phyloP scores from a whole-genome alignment of 2,888 invertebrate species.

The Drosophila anceps region DNA sequence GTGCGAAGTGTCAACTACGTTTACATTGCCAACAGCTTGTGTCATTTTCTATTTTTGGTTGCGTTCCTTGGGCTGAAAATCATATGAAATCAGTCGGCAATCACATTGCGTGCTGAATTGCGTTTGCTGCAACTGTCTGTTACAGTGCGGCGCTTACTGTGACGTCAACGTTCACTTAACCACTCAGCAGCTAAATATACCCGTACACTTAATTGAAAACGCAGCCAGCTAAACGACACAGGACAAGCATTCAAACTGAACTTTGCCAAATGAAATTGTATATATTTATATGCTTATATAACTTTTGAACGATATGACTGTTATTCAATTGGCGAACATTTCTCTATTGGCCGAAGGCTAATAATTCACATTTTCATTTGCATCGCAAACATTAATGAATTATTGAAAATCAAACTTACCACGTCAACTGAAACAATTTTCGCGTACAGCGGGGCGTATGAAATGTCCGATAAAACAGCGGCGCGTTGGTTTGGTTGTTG shows the following conservation, averaged over 20 bases:
- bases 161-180: slow-evolving; percentile 68
- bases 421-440: slow-evolving; percentile 32
- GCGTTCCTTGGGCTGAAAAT: not conserved
- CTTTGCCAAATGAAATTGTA: not conserved
- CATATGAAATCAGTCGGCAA: slow-evolving; percentile 1
- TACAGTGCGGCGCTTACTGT: slow-evolving; percentile 43
- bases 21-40: slow-evolving; percentile 8
- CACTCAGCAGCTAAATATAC: slow-evolving; percentile 16
- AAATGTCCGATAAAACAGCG: slow-evolving; percentile 24
- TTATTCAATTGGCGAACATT: slow-evolving; percentile 1
- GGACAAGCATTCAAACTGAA: not conserved
- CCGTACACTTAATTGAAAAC: not conserved
- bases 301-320: not conserved
- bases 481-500: slow-evolving; percentile 22
- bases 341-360: slow-evolving; percentile 2
- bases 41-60: slow-evolving; percentile 20
- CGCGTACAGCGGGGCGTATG: slow-evolving; percentile 33
- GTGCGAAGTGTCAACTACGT: slow-evolving; percentile 6
- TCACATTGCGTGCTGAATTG: slow-evolving; percentile 36
- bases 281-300: not conserved
- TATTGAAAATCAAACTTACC: slow-evolving; percentile 17
- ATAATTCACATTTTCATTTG: slow-evolving; percentile 3
- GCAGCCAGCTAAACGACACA: not conserved
- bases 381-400: slow-evolving; percentile 17
- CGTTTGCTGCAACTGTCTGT: slow-evolving; percentile 24